Base-by-base conservation (phyloP, 2,113 vertebrate genomes). In the Speoplatyrhinus poulsoni region DNA sequence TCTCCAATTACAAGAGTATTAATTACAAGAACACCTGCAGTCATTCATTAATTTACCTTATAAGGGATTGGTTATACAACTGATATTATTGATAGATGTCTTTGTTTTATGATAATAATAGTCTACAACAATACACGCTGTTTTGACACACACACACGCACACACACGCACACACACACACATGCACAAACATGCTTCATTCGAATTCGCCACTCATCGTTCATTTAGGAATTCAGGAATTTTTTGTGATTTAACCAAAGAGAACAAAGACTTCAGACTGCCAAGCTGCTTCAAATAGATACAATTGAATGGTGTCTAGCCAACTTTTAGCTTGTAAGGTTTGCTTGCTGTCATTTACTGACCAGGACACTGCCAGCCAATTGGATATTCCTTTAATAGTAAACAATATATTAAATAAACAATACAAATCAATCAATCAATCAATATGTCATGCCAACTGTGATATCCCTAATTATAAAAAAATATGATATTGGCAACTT, bases 21-120 rank as follows among this genome's bases (percentile, higher is more conserved):
- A 83, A 91, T 90, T 82, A 87, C 77, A 82, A 82, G 66, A 91
- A 84, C 88, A 91, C 85, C 88, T 91, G 88, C 82, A 88, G 84
- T 75, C 82, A 87, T 89, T 85, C 84, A 86, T 90, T 87, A 88
- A 63, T 55, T 36, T 56, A 76, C 57, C 82, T 69, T 74, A 82
- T 83, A 79, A 82, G 59, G 72, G 46, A 76, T 67, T 63, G 72
- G 68, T 69, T 71, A 63, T 67, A 79, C 63, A 19, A 57, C 65
- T 4, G 32, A 33, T 58, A 62, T 81, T 69, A 87, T 89, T 73
- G 76, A 79, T 76, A 66, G 53, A 61, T 56, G 52, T 63, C 60
- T 82, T 67, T 83, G 59, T 67, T 75, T 73, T 73, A 52, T 55
- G 65, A 80, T 69, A 6, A 79, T 80, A 76, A 77, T 73, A 69